Evolutionary conservation across 2,113 vertebrate species (phyloP).

Genomic region (Marcusenius ussheri): DNA sequence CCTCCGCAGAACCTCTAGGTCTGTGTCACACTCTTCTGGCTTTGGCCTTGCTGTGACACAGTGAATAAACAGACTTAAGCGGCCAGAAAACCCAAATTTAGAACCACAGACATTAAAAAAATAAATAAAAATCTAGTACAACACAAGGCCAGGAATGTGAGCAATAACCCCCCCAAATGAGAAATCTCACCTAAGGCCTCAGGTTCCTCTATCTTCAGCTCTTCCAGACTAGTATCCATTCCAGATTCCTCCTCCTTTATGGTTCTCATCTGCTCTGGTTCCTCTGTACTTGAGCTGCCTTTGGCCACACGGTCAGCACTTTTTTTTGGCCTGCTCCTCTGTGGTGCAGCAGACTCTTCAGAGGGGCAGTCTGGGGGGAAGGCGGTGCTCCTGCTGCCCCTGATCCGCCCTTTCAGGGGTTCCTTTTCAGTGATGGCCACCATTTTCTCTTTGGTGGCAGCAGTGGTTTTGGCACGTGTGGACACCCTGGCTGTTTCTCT

Average conservation of each 20-base stretch:
- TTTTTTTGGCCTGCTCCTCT: conserved; percentile 36
- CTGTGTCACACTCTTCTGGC: conserved; percentile 24
- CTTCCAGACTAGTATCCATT: conserved; percentile 64
- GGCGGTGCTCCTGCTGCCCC: conserved; percentile 39
- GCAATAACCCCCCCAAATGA: too few relatives aligned
- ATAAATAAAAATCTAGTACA: background rate
- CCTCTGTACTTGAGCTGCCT: conserved; percentile 32
- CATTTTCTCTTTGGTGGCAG: conserved; percentile 27
- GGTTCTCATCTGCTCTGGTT: conserved; percentile 65
- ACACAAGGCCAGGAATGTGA: background rate
- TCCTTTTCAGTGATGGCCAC: conserved; percentile 26
- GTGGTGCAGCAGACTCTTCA: conserved; percentile 35
- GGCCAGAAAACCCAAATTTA: background rate
- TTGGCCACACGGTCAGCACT: background rate
- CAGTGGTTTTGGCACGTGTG: conserved; percentile 26
- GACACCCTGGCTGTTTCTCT: conserved; percentile 9
- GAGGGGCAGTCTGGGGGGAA: conserved; percentile 16
- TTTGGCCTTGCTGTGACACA: conserved; percentile 10
- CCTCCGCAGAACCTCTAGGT: conserved; percentile 64
- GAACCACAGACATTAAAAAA: background rate
- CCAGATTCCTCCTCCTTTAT: conserved; percentile 45
- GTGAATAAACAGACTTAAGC: background rate
- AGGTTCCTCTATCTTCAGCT: conserved; percentile 52
- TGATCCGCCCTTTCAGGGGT: conserved; percentile 29
- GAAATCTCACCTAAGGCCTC: conserved; percentile 26